phyloP scores from a whole-genome alignment of 1,140 invertebrate species.

The Saccostrea echinata region DNA sequence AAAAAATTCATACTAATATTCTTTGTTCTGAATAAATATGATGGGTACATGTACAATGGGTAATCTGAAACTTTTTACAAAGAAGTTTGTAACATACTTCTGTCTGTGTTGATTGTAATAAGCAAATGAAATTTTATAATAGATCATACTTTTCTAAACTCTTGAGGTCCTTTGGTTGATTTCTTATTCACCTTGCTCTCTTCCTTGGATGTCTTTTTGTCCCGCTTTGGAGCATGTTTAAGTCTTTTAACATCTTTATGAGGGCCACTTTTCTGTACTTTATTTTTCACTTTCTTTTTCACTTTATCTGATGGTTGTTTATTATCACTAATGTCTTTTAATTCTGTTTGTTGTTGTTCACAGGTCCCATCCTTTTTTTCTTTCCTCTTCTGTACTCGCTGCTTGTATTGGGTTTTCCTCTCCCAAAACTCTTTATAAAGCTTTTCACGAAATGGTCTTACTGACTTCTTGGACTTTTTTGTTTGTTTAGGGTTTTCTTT shows the following conservation, averaged over 20 bases:
- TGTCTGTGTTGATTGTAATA: not conserved
- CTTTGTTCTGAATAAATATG: no score
- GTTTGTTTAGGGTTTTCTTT: not conserved
- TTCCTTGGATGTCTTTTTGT: not conserved
- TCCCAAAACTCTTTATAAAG: not conserved
- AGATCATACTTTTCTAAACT: not conserved
- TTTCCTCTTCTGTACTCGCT: not conserved
- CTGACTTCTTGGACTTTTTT: not conserved
- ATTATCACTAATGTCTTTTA: not conserved
- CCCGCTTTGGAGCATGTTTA: not conserved
- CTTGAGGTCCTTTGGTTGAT: not conserved
- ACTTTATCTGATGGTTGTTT: not conserved
- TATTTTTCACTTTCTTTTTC: not conserved
- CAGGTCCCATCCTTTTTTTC: not conserved
- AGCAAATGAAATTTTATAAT: not conserved
- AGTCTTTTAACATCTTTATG: constrained; percentile 27
- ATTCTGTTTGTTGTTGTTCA: not conserved
- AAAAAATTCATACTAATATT: no score
- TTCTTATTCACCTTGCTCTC: not conserved
- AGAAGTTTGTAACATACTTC: no score
- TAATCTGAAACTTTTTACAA: no score
- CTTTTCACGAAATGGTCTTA: not conserved
- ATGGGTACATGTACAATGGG: no score
- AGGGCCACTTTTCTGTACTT: not conserved
- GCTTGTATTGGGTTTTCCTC: not conserved